These are phyloP conservation scores for Rhinophrynus dorsalis DNA, from an alignment of 2,797 vertebrate species.

Conservation along the genomic window DNA sequence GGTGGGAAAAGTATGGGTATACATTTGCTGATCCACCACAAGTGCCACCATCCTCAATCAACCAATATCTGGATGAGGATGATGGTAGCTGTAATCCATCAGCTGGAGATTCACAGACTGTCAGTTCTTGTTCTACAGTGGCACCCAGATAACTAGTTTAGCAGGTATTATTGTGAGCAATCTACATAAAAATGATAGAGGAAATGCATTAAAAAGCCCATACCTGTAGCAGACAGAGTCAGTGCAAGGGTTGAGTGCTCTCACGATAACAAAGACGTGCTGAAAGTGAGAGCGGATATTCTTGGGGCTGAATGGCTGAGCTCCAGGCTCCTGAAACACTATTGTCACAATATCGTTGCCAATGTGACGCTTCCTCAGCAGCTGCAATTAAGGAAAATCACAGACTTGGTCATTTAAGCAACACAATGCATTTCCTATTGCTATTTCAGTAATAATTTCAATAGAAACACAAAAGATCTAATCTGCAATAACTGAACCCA, in stretches of 20 bases:
- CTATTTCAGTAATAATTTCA: not conserved
- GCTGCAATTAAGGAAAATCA: slow-evolving; percentile 62
- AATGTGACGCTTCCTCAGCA: slow-evolving; percentile 94
- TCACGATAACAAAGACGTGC: slow-evolving; percentile 92
- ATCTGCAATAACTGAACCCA: too few species aligned
- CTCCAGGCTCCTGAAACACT: slow-evolving; percentile 96
- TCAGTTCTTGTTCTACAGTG: too few species aligned
- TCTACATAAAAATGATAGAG: too few species aligned
- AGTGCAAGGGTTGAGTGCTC: slow-evolving; percentile 87
- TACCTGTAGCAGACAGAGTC: slow-evolving; percentile 95
- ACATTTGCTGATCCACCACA: too few species aligned
- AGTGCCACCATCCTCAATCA: too few species aligned
- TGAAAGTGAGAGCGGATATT: slow-evolving; percentile 95
- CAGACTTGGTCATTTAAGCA: not conserved
- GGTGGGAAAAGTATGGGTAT: too few species aligned
- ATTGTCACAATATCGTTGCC: slow-evolving; percentile 98
- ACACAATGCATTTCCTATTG: not conserved
- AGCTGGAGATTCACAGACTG: too few species aligned
- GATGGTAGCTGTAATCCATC: too few species aligned
- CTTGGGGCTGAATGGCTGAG: slow-evolving; percentile 93
- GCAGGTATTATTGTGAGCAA: too few species aligned
- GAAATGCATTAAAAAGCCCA: not conserved
- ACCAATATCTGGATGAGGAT: too few species aligned
- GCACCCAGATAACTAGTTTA: too few species aligned
- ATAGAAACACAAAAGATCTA: too few species aligned